Percentiles rank a stretch among this genome's conserved stretches.
These are phyloP conservation scores for Agonopterix alstromeriana DNA, from an alignment of 2,888 invertebrate genomes.

Conservation along the genomic window DNA sequence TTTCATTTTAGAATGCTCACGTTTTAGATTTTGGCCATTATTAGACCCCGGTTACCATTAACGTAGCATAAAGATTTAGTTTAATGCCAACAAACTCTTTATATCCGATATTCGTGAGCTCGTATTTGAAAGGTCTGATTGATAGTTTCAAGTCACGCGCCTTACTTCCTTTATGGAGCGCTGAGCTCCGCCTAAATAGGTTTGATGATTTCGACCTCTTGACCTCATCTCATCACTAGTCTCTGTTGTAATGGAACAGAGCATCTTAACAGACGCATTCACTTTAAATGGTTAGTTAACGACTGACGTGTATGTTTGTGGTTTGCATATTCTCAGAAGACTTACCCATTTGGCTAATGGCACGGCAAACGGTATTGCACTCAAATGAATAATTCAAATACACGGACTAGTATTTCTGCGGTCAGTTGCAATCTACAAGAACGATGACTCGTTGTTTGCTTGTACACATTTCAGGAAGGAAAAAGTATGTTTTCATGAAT, in stretches of 20 bases:
- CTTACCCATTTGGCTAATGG: conserved; percentile 26
- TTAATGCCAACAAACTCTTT: conserved; percentile 14
- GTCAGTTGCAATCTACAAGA: conserved; percentile 17
- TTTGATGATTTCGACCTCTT: conserved; percentile 39
- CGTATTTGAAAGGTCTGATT: conserved; percentile 24
- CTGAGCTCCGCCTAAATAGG: conserved; percentile 17
- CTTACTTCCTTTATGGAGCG: conserved; percentile 19
- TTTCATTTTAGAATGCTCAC: too few relatives aligned
- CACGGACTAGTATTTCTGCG: conserved; percentile 22
- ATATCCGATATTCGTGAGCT: conserved; percentile 18
- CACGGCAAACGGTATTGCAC: conserved; percentile 33
- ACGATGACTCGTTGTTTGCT: not conserved
- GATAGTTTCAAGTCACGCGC: conserved; percentile 33
- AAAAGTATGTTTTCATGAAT: not conserved
- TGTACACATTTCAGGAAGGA: not conserved
- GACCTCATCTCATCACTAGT: conserved; percentile 23
- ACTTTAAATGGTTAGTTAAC: conserved; percentile 20
- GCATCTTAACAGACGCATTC: conserved; percentile 21
- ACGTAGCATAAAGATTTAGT: too few relatives aligned
- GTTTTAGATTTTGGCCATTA: too few relatives aligned
- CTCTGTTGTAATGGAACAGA: conserved; percentile 20
- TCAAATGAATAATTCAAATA: conserved; percentile 44
- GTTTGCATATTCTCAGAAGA: conserved; percentile 32
- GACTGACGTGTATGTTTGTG: conserved; percentile 18
- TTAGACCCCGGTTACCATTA: too few relatives aligned